These are phyloP conservation scores for Odontophorus gujanensis DNA, from an alignment of 2,113 vertebrate species.

Conservation along the genomic window DNA sequence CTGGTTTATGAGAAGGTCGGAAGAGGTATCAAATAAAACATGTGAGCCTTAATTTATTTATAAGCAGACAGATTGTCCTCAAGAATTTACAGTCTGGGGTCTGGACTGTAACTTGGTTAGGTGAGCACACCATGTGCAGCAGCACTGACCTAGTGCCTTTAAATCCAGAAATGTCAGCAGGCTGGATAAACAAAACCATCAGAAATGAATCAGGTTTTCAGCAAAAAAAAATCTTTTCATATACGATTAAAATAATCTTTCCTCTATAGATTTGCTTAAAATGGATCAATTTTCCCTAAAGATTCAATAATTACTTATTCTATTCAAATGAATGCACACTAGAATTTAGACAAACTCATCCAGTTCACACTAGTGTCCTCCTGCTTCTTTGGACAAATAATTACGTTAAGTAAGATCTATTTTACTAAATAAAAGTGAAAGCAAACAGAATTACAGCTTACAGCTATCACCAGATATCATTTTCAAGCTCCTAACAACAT, in stretches of 20 bases:
- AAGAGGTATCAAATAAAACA: conserved; percentile 6
- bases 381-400: not conserved
- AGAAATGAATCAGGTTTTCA: not conserved
- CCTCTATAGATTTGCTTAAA: not conserved
- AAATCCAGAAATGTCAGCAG: not conserved
- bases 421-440: not conserved
- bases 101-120: conserved; percentile 23
- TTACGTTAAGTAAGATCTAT: not conserved
- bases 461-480: not conserved
- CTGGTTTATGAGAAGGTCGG: not conserved
- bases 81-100: conserved; percentile 23
- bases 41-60: conserved; percentile 4
- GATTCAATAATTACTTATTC: not conserved
- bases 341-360: conserved; percentile 1
- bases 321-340: not conserved
- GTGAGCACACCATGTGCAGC: not conserved
- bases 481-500: not conserved
- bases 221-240: not conserved
- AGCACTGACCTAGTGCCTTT: conserved; percentile 1
- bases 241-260: not conserved
- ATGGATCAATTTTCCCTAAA: not conserved
- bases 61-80: not conserved
- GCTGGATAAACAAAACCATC: not conserved
- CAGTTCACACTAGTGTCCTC: not conserved
- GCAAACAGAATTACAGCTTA: not conserved